Evolutionary conservation across 1,140 invertebrate species (phyloP).

Genomic region (Drosophila ananassae): DNA sequence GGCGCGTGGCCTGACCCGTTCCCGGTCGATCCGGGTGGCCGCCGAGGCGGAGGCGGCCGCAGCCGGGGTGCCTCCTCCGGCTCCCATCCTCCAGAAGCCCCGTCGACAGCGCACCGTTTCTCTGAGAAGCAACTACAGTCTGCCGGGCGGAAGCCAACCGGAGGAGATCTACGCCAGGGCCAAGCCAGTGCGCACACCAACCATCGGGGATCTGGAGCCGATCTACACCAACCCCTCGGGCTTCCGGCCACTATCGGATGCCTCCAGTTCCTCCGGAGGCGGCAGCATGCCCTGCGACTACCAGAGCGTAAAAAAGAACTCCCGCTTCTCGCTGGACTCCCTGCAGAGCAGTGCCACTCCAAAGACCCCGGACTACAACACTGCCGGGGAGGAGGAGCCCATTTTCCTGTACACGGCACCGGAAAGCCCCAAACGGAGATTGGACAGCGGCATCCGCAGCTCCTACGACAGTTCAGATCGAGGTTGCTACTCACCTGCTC

Average conservation of each 20-base stretch:
- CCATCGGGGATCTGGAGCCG: slow-evolving; percentile 70
- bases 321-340: slow-evolving; percentile 77
- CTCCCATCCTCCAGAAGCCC: slow-evolving; percentile 21
- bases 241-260: slow-evolving; percentile 76
- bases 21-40: slow-evolving; percentile 83
- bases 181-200: slow-evolving; percentile 76
- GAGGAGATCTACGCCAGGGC: slow-evolving; percentile 74
- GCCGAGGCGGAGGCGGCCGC: slow-evolving; percentile 68
- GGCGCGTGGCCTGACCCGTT: slow-evolving; percentile 85
- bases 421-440: slow-evolving; percentile 67
- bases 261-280: slow-evolving; percentile 73
- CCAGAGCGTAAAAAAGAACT: slow-evolving; percentile 79
- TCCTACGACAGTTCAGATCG: slow-evolving; percentile 74
- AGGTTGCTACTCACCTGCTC: slow-evolving; percentile 68
- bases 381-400: slow-evolving; percentile 77
- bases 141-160: slow-evolving; percentile 35
- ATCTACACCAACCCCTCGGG: slow-evolving; percentile 64
- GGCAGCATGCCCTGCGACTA: slow-evolving; percentile 78
- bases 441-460: slow-evolving; percentile 74
- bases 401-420: slow-evolving; percentile 82
- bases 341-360: slow-evolving; percentile 79
- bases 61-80: slow-evolving; percentile 19
- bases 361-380: slow-evolving; percentile 80
- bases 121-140: slow-evolving; percentile 71
- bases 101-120: slow-evolving; percentile 63